Evolutionary conservation across 2,888 invertebrate species (phyloP).

Genomic region (Phyto melanocephala): DNA sequence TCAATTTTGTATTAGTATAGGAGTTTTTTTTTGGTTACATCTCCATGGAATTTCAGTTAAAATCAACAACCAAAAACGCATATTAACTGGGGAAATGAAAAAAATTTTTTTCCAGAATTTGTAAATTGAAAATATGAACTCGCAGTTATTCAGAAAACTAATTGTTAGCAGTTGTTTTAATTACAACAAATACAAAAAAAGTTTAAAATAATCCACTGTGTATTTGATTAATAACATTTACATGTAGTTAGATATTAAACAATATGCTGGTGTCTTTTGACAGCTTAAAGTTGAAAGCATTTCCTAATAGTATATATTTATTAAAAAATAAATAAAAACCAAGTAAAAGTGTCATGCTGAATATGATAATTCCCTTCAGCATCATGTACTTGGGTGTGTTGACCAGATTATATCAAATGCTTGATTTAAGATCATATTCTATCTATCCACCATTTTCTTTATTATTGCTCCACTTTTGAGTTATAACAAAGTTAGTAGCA

Average conservation of each 20-base stretch:
- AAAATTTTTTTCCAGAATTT: conserved; percentile 1
- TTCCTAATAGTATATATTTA: too few relatives aligned
- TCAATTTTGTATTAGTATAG: background rate
- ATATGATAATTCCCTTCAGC: too few relatives aligned
- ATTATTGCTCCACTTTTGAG: too few relatives aligned
- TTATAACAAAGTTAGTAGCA: too few relatives aligned
- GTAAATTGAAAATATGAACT: background rate
- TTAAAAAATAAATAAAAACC: too few relatives aligned
- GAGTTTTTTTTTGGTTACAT: conserved; percentile 16
- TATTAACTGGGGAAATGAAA: conserved; percentile 38
- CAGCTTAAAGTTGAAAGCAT: background rate
- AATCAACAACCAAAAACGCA: background rate
- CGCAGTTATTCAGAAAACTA: conserved; percentile 7
- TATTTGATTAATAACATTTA: conserved; percentile 3
- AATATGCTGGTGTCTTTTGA: background rate
- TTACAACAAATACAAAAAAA: background rate
- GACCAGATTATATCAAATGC: too few relatives aligned
- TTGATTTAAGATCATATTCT: too few relatives aligned
- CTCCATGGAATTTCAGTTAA: conserved; percentile 33
- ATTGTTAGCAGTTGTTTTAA: conserved; percentile 24
- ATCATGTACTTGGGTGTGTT: too few relatives aligned
- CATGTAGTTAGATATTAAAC: background rate
- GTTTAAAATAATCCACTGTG: background rate
- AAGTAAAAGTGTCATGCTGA: too few relatives aligned
- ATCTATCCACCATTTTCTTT: too few relatives aligned